Base-by-base conservation (phyloP, 2,888 invertebrate species). In the Tetheella fluctuosa region DNA sequence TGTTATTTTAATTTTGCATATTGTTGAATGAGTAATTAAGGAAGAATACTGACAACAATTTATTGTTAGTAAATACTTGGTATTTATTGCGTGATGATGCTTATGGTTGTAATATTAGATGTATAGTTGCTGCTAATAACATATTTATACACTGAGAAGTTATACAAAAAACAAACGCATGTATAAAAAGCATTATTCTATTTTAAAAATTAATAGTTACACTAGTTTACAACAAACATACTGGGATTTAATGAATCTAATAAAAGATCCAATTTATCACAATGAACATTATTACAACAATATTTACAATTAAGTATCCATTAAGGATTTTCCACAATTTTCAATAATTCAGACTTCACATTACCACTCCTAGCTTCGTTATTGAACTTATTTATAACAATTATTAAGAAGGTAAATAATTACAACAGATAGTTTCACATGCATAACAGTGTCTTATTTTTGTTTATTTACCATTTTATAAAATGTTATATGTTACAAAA, bases 291-390 rank as follows among this genome's bases (percentile, higher is more conserved):
- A 7, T 13, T 30, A 30, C 58, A 61, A 56, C 58, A 59, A 69
- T 72, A 72, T 72, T 73, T 73, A 73, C 72, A 73, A 23, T 62
- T 52, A 58, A 37, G 15, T 54, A 58, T 57, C 57, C 61, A 52
- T 34, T 37, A 53, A 23, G 15, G 23, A 53, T 39, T 53, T 39
- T 34, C 39, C 5, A 25, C 53, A 12, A 34, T 34, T 34, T 30
- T 30, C 30, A 30, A 8, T 30, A 30, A 34, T 37, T 15, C 39
- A n/a, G 15, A 39, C 15, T 39, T 12, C 10, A 34, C 39, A 39
- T n/a, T 48, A 42, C 17, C 8, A 20, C 15, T 48, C 15, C 13
- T 0, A 7, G 17, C 17, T 48, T 48, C 0, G 1, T 10, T 42
- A 15, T 17, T 17, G 42, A 39, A n/a, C 15, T 12, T 39, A 39